phyloP scores from a whole-genome alignment of 2,797 vertebrate species.

The Clarias fuscus region DNA sequence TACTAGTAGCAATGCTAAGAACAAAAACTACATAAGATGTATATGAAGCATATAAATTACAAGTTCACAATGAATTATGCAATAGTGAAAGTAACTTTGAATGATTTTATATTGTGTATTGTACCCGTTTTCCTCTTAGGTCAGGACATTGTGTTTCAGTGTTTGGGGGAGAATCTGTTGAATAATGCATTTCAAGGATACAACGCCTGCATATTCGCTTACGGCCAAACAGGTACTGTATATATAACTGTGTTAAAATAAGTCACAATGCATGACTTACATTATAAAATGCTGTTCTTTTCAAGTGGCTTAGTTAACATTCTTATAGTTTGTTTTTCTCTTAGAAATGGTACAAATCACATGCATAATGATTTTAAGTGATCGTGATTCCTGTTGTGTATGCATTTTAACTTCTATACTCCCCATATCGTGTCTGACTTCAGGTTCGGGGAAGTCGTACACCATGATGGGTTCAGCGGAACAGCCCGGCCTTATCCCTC shows the following conservation, averaged over 20 bases:
- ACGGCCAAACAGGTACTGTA: slow-evolving; percentile 91
- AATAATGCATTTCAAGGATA: slow-evolving; percentile 96
- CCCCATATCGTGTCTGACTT: not conserved
- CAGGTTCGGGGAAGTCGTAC: slow-evolving; percentile 89
- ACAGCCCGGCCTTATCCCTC: slow-evolving; percentile 84
- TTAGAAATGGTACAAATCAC: not conserved
- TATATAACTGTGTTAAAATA: not conserved
- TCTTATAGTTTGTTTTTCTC: not conserved
- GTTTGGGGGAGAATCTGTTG: slow-evolving; percentile 91
- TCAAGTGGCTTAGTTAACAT: not conserved
- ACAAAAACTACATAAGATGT: too few relatives aligned
- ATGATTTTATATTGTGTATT: not conserved
- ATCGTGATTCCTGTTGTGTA: not conserved
- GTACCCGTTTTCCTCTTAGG: slow-evolving; percentile 67
- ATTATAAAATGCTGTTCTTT: not conserved
- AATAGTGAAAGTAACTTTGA: too few relatives aligned
- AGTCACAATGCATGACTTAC: not conserved
- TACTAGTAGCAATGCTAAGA: too few relatives aligned
- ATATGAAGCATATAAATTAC: too few relatives aligned
- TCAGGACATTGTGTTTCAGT: slow-evolving; percentile 94
- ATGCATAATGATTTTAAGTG: not conserved
- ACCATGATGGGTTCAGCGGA: slow-evolving; percentile 89
- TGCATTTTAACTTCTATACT: not conserved
- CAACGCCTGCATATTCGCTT: slow-evolving; percentile 96
- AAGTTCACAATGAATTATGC: too few relatives aligned